Percentiles rank a stretch among this genome's conserved stretches.
Evolutionary conservation across 2,797 vertebrate species (phyloP).

Genomic region (Lacerta viridis): DNA sequence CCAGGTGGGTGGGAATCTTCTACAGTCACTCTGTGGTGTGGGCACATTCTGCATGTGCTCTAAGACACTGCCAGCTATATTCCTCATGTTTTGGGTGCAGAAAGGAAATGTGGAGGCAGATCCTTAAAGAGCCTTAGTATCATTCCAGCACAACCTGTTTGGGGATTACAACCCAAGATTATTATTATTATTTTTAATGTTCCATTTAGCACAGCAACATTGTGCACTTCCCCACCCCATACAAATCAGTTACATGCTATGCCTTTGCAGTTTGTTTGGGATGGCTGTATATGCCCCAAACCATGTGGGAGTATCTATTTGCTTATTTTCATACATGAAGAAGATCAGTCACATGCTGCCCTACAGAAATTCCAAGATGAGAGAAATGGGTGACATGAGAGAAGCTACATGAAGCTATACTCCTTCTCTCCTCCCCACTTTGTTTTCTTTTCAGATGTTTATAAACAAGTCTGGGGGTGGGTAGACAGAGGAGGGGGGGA

Average conservation of each 20-base stretch:
- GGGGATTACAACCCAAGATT: background rate
- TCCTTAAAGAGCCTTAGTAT: background rate
- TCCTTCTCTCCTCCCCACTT: background rate
- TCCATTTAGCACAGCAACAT: background rate
- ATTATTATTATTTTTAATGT: background rate
- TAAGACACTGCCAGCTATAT: background rate
- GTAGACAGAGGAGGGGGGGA: background rate
- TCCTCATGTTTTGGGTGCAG: background rate
- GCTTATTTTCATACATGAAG: background rate
- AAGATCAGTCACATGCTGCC: background rate
- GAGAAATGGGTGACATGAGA: conserved; percentile 21
- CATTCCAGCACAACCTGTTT: background rate
- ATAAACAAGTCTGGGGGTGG: conserved; percentile 6
- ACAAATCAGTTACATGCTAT: conserved; percentile 4
- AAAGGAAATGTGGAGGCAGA: too few relatives aligned
- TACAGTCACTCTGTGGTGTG: background rate
- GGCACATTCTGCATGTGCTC: background rate
- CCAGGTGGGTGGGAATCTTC: background rate
- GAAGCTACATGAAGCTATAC: background rate
- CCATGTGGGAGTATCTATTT: background rate
- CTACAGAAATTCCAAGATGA: conserved; percentile 28
- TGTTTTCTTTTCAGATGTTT: conserved; percentile 12
- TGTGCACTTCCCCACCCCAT: background rate
- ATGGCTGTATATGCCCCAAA: background rate
- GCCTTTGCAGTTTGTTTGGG: conserved; percentile 3